phyloP scores from a whole-genome alignment of 2,113 vertebrate genomes.

The Oceanites oceanicus region DNA sequence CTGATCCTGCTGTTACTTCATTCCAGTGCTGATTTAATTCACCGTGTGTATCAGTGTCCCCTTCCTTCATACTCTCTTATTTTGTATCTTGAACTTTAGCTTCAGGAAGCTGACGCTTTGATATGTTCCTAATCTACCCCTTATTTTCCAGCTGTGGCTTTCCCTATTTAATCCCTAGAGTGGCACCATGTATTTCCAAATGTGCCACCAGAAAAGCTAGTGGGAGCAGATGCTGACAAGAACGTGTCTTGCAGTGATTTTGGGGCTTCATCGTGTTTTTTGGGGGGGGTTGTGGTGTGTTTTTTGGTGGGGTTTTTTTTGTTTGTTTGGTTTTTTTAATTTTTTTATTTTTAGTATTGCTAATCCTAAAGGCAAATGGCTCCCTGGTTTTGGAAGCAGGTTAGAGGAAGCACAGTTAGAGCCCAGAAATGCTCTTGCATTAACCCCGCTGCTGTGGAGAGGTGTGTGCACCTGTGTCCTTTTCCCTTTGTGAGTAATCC shows the following conservation, averaged over 20 bases:
- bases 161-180: neutral
- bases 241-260: neutral
- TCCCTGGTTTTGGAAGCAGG: neutral
- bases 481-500: neutral
- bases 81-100: neutral
- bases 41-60: neutral
- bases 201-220: neutral
- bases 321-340: too few relatives aligned
- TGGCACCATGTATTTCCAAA: fast-evolving
- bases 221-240: neutral
- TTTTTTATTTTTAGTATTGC: neutral
- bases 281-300: fast-evolving
- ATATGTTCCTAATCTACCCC: neutral
- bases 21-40: neutral
- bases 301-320: too few relatives aligned
- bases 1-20: neutral
- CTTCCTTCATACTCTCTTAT: neutral
- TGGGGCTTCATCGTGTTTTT: neutral
- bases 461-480: neutral
- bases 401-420: neutral
- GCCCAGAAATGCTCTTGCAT: neutral
- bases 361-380: neutral
- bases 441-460: neutral
- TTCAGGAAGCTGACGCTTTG: neutral
- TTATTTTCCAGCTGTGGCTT: neutral